phyloP scores from a whole-genome alignment of 2,113 vertebrate species.

The Solea senegalensis region DNA sequence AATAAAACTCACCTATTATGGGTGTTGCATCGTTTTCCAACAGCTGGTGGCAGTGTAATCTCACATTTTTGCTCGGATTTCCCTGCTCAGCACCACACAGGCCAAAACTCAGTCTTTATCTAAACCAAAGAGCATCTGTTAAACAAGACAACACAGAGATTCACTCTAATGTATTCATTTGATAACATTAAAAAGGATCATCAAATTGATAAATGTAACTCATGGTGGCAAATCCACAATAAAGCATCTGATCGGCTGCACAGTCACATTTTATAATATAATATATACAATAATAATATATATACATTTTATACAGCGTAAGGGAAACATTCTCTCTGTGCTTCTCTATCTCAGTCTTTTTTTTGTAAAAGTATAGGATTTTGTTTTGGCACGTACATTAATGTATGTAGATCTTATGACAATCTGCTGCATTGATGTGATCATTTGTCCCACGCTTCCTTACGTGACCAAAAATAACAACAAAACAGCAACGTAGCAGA shows the following conservation, averaged over 20 bases:
- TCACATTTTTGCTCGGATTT: not conserved
- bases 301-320: too few relatives aligned
- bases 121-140: not conserved
- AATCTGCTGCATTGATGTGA: too few relatives aligned
- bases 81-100: not conserved
- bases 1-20: too few relatives aligned
- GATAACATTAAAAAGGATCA: not conserved
- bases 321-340: constrained; percentile 3
- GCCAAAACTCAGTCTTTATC: too few relatives aligned
- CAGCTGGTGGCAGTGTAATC: constrained; percentile 50
- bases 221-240: not conserved
- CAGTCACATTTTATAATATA: constrained; percentile 17
- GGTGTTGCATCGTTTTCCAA: not conserved
- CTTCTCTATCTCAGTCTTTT: too few relatives aligned
- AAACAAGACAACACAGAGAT: constrained; percentile 22
- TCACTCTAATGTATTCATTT: not conserved
- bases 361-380: too few relatives aligned
- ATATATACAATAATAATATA: too few relatives aligned
- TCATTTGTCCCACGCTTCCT: too few relatives aligned
- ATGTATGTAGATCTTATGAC: too few relatives aligned
- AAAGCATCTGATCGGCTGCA: constrained; percentile 3
- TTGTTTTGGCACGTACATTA: too few relatives aligned
- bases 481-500: too few relatives aligned
- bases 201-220: not conserved
- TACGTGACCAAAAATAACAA: too few relatives aligned